These are phyloP conservation scores for Lasioglossum oenotherae DNA, from an alignment of 2,888 invertebrate species.

Conservation along the genomic window DNA sequence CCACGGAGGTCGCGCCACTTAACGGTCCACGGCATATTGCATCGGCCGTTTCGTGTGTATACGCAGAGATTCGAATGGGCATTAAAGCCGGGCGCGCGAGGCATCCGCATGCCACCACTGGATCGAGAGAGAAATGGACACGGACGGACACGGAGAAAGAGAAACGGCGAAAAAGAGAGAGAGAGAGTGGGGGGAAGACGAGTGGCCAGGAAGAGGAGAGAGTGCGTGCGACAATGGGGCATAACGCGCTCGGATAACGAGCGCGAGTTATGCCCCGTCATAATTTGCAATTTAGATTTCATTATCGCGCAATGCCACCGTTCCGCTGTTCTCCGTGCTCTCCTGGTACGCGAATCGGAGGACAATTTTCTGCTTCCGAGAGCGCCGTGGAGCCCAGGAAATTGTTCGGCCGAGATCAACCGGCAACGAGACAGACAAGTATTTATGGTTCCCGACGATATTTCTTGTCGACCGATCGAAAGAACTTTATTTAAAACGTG, in stretches of 20 bases:
- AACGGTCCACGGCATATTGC: conserved; percentile 69
- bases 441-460: not conserved
- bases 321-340: not conserved
- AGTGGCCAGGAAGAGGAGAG: conserved; percentile 1
- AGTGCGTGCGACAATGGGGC: conserved; percentile 65
- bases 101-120: conserved; percentile 65
- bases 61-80: conserved; percentile 64
- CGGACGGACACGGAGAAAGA: not conserved
- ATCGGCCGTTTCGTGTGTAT: conserved; percentile 61
- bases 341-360: not conserved
- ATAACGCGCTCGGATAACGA: conserved; percentile 72
- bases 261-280: conserved; percentile 73
- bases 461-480: not conserved
- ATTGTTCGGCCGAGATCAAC: not conserved
- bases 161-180: not conserved
- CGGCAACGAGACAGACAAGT: not conserved
- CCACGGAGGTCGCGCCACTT: conserved; percentile 65
- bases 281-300: conserved; percentile 76
- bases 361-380: conserved; percentile 4
- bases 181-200: not conserved
- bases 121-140: conserved; percentile 19
- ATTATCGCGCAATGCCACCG: conserved; percentile 61
- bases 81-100: conserved; percentile 62
- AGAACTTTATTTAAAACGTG: not conserved
- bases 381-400: not conserved